phyloP scores from a whole-genome alignment of 2,888 invertebrate species.

The Petrolisthes cinctipes region DNA sequence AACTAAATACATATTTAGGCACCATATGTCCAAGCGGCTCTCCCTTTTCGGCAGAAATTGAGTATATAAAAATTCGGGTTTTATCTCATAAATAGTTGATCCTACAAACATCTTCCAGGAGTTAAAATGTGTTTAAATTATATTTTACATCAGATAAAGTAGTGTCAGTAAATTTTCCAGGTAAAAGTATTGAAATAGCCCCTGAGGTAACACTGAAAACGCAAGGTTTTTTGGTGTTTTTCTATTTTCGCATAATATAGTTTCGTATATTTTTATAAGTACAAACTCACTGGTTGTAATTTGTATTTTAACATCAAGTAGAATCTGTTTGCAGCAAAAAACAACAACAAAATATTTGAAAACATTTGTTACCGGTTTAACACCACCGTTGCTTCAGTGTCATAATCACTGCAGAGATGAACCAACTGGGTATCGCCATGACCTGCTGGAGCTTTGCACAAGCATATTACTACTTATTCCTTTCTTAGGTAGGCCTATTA shows the following conservation, averaged over 20 bases:
- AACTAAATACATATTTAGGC: neutral
- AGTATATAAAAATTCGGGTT: slow-evolving; percentile 15
- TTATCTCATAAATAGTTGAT: neutral
- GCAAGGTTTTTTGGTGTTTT: neutral
- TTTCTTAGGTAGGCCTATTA: neutral
- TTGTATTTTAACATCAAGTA: neutral
- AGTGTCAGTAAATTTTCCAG: neutral
- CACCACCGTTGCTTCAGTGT: neutral
- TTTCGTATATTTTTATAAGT: slow-evolving; percentile 11
- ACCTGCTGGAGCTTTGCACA: too few species aligned
- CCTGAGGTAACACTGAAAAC: slow-evolving; percentile 1
- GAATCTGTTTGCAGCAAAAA: neutral
- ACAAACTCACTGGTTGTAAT: neutral
- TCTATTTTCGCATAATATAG: slow-evolving; percentile 4
- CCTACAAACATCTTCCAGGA: neutral
- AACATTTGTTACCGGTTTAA: neutral
- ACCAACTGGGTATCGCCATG: too few species aligned
- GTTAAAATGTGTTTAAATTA: slow-evolving; percentile 8
- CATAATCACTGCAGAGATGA: neutral
- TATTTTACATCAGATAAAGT: neutral
- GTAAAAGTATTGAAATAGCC: neutral
- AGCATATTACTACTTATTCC: neutral
- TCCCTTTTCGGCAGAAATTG: neutral
- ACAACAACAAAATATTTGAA: slow-evolving; percentile 18
- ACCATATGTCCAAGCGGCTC: neutral